These are phyloP conservation scores for Blastobasis lacticolella DNA, from an alignment of 2,888 invertebrate species.

Conservation along the genomic window DNA sequence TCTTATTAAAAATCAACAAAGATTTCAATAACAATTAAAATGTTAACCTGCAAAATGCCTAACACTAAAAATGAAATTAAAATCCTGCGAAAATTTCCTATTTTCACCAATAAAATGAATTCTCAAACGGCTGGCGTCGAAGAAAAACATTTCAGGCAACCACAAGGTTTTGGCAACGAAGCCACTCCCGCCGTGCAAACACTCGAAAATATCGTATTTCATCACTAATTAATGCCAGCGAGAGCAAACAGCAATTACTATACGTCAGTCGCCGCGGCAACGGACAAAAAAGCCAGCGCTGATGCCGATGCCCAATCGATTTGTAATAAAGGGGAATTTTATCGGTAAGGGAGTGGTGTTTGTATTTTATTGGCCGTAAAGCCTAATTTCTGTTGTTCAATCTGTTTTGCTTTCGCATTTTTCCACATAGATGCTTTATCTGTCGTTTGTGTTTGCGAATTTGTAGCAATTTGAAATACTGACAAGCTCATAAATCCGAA, in stretches of 20 bases:
- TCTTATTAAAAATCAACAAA: no score
- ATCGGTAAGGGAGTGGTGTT: slow-evolving; percentile 32
- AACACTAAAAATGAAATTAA: no score
- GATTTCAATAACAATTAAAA: no score
- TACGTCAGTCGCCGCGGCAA: slow-evolving; percentile 28
- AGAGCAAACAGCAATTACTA: slow-evolving; percentile 61
- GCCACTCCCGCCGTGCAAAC: slow-evolving; percentile 17
- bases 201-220: slow-evolving; percentile 60
- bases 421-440: no score
- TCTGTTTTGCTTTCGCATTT: slow-evolving; percentile 15
- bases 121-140: no score
- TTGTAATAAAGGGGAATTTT: slow-evolving; percentile 42
- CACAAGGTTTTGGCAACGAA: not conserved
- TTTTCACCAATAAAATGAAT: no score
- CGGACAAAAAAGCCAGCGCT: slow-evolving; percentile 31
- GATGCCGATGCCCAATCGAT: slow-evolving; percentile 30
- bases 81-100: no score
- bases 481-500: no score
- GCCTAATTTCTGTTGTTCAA: slow-evolving; percentile 50
- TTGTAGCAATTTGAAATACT: no score
- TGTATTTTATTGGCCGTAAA: slow-evolving; percentile 49
- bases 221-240: slow-evolving; percentile 56
- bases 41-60: no score
- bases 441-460: no score
- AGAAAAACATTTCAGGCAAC: no score